phyloP scores from a whole-genome alignment of 2,797 vertebrate species.

The Tragopan temminckii region DNA sequence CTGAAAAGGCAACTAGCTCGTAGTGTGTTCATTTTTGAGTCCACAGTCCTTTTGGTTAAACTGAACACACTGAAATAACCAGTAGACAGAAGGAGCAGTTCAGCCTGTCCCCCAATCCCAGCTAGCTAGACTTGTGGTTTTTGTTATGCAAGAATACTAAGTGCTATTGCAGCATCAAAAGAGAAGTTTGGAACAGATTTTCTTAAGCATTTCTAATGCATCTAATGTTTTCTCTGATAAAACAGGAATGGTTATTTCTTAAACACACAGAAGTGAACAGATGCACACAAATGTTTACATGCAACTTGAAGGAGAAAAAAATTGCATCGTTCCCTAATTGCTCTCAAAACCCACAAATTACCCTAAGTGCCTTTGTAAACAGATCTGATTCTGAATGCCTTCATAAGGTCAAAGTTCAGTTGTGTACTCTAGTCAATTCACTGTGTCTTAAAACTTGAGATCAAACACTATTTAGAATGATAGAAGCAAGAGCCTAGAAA shows the following conservation, averaged over 20 bases:
- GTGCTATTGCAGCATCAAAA: background rate
- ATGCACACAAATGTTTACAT: background rate
- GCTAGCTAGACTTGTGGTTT: background rate
- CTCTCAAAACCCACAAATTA: conserved; percentile 1
- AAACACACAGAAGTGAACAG: background rate
- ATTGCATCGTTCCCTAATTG: background rate
- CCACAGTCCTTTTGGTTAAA: background rate
- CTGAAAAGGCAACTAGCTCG: background rate
- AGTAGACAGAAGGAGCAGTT: background rate
- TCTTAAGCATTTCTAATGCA: background rate
- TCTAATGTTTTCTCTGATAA: background rate
- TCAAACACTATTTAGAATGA: background rate
- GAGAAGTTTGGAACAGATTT: conserved; percentile 3
- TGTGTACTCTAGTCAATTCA: background rate
- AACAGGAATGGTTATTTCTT: rapidly evolving
- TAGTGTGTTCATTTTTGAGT: background rate
- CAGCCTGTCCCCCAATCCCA: background rate
- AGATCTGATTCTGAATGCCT: background rate
- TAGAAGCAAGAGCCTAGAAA: conserved; percentile 6
- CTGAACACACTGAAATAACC: background rate
- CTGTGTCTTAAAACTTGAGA: background rate
- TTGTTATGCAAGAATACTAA: background rate
- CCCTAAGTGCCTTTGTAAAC: background rate
- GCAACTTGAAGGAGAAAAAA: background rate
- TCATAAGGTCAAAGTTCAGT: background rate